Percentiles rank a stretch among this genome's conserved stretches.
phyloP scores from a whole-genome alignment of 2,797 vertebrate genomes.

The Huso huso region DNA sequence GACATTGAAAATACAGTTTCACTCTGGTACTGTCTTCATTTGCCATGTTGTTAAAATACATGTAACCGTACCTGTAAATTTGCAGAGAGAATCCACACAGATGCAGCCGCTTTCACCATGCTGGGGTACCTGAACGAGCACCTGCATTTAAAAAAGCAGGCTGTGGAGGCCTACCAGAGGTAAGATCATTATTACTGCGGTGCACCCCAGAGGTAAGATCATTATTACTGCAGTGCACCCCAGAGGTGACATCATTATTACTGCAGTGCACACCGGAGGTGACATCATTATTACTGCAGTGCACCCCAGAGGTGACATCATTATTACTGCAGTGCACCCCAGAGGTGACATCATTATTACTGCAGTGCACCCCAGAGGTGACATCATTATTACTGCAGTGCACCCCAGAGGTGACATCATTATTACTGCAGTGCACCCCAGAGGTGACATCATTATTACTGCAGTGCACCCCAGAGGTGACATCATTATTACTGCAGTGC shows the following conservation, averaged over 20 bases:
- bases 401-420: background rate
- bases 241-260: background rate
- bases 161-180: constrained; percentile 77
- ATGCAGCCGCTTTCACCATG: constrained; percentile 81
- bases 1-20: too few relatives aligned
- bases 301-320: background rate
- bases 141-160: constrained; percentile 78
- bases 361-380: background rate
- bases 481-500: too few relatives aligned
- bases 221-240: too few relatives aligned
- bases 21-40: too few relatives aligned
- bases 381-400: background rate
- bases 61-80: background rate
- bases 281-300: background rate
- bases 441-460: too few relatives aligned
- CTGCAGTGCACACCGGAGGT: too few relatives aligned
- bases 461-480: too few relatives aligned
- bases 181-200: constrained; percentile 29
- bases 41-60: too few relatives aligned
- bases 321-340: too few relatives aligned
- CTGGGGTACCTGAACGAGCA: constrained; percentile 86
- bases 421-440: background rate
- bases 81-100: constrained; percentile 82
- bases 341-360: too few relatives aligned
- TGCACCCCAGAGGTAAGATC: too few relatives aligned